Conservation (phyloP, 2,113 vertebrate species). For the Dasyurus viverrinus region DNA sequence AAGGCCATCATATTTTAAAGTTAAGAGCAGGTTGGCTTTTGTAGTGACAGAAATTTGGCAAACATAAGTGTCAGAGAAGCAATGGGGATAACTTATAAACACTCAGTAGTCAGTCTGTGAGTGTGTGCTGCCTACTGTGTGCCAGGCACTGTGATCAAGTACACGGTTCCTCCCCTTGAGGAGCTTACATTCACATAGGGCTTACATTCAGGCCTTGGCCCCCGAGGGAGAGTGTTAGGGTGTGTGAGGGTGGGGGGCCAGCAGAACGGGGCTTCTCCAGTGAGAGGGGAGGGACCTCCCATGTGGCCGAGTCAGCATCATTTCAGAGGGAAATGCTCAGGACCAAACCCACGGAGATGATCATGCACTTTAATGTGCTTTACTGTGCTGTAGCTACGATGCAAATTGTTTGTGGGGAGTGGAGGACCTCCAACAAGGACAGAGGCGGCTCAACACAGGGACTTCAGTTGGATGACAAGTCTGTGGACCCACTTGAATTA, state of each 20-base stretch:
- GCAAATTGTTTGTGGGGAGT: background rate
- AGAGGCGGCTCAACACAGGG: too few species aligned
- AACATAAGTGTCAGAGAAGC: background rate
- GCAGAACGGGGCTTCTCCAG: rapidly evolving
- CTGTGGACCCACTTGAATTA: background rate
- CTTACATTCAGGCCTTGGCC: background rate
- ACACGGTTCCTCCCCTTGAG: background rate
- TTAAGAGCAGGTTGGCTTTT: background rate
- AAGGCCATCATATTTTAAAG: background rate
- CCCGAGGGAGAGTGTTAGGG: background rate
- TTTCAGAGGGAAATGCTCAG: background rate
- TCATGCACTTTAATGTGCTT: background rate
- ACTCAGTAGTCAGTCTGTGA: background rate
- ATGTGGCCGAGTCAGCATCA: too few species aligned
- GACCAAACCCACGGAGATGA: background rate
- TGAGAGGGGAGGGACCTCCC: background rate
- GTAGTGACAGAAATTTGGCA: background rate
- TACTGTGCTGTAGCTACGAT: background rate
- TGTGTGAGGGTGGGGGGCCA: background rate
- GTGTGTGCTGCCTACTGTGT: background rate
- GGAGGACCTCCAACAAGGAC: background rate
- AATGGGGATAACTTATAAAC: background rate
- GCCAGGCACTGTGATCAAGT: background rate
- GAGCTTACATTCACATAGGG: background rate
- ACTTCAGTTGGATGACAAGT: background rate